Percentiles rank a stretch among this genome's conserved stretches.
phyloP scores from a whole-genome alignment of 2,113 vertebrate species.

The Hucho hucho region DNA sequence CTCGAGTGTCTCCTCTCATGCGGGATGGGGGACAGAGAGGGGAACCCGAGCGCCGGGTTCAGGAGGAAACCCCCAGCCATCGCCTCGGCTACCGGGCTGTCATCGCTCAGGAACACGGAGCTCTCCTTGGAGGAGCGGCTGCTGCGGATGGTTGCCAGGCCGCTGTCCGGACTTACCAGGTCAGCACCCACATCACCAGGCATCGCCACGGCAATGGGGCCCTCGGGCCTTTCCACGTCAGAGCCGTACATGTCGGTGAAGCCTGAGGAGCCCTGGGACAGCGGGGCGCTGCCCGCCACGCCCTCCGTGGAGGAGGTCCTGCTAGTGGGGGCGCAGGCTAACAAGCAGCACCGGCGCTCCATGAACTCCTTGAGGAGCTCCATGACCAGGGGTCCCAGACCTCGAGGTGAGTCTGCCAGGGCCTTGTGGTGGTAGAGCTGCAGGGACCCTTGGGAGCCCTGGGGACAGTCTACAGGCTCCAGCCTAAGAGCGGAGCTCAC shows the following conservation, averaged over 20 bases:
- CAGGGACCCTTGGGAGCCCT: conserved; percentile 65
- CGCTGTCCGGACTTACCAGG: conserved; percentile 90
- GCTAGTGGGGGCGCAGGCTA: conserved; percentile 80
- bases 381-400: conserved; percentile 56
- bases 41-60: conserved; percentile 65
- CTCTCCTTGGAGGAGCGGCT: conserved; percentile 94
- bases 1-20: conserved; percentile 77
- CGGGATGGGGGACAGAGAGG: conserved; percentile 71
- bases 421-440: conserved; percentile 76
- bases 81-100: conserved; percentile 85
- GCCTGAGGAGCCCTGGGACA: conserved; percentile 92
- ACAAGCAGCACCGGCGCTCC: conserved; percentile 77
- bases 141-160: conserved; percentile 90
- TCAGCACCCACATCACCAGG: conserved; percentile 80
- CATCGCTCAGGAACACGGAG: conserved; percentile 93
- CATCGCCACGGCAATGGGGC: conserved; percentile 50
- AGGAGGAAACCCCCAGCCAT: conserved; percentile 52
- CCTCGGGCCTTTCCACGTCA: conserved; percentile 76
- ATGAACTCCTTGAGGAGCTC: conserved; percentile 80
- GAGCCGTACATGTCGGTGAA: conserved; percentile 89
- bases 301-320: conserved; percentile 93
- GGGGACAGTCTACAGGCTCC: conserved; percentile 75
- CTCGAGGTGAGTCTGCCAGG: conserved; percentile 22
- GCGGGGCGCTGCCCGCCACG: conserved; percentile 90
- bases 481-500: conserved; percentile 80